These are phyloP conservation scores for Macrostomum cliftonense DNA, from an alignment of 2,888 invertebrate genomes.

Conservation along the genomic window DNA sequence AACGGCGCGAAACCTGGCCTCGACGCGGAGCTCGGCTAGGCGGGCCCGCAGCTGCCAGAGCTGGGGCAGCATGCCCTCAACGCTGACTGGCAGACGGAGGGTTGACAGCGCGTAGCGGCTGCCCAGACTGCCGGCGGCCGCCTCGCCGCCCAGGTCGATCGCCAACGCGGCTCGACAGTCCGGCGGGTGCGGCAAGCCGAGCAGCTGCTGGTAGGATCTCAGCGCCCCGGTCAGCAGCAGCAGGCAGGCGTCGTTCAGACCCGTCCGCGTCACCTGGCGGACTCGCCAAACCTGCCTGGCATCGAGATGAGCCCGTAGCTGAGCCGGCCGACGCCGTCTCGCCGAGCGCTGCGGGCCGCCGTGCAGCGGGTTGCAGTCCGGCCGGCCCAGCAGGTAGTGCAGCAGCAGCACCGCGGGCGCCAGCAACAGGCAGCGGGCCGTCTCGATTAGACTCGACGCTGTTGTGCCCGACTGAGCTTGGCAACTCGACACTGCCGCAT, in stretches of 20 bases:
- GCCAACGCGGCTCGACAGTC: slow-evolving; percentile 38
- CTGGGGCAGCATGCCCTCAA: slow-evolving; percentile 45
- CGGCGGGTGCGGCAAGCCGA: slow-evolving; percentile 40
- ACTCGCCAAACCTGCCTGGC: slow-evolving; percentile 23
- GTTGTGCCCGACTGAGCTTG: too few relatives aligned
- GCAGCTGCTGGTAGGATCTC: slow-evolving; percentile 37
- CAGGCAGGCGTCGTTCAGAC: slow-evolving; percentile 43
- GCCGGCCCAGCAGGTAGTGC: too few relatives aligned
- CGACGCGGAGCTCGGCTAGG: slow-evolving; percentile 36
- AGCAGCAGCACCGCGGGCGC: too few relatives aligned
- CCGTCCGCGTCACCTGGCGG: slow-evolving; percentile 43
- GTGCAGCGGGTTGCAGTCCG: too few relatives aligned
- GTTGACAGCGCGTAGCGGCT: slow-evolving; percentile 23
- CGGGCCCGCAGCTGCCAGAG: slow-evolving; percentile 43
- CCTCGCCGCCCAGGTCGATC: slow-evolving; percentile 18
- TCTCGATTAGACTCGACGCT: too few relatives aligned
- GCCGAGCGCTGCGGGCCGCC: too few relatives aligned
- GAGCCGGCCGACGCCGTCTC: too few relatives aligned
- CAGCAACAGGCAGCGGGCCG: too few relatives aligned
- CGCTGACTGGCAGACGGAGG: slow-evolving; percentile 40
- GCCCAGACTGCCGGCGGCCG: slow-evolving; percentile 7
- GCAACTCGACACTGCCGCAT: too few relatives aligned
- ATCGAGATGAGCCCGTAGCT: too few relatives aligned
- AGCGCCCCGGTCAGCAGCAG: slow-evolving; percentile 42
- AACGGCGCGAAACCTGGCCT: too few relatives aligned